phyloP scores from a whole-genome alignment of 1,140 invertebrate genomes.

The Carcinoscorpius rotundicauda region DNA sequence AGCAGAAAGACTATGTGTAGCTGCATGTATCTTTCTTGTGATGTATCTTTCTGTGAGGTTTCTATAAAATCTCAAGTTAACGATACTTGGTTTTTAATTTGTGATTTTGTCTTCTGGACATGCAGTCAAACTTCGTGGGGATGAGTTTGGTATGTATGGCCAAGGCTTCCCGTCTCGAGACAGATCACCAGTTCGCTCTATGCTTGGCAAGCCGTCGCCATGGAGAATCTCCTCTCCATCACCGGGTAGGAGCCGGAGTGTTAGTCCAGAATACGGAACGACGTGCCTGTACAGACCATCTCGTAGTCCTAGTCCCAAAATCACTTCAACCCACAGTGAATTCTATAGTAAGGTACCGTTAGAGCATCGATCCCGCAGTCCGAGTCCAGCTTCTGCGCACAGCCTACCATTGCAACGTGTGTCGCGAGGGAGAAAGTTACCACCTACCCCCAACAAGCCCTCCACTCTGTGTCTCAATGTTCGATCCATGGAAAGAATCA shows the following conservation, averaged over 20 bases:
- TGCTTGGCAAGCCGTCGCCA: slow-evolving; percentile 1
- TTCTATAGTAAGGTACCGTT: slow-evolving; percentile 40
- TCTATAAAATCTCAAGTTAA: no score
- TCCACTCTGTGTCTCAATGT: slow-evolving; percentile 49
- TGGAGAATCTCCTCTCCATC: slow-evolving; percentile 11
- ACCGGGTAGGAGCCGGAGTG: slow-evolving; percentile 18
- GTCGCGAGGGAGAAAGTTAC: slow-evolving; percentile 58
- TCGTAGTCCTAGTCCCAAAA: slow-evolving; percentile 45
- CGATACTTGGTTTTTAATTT: no score
- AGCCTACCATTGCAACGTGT: slow-evolving; percentile 38
- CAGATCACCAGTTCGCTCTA: slow-evolving; percentile 12
- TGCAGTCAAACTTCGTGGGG: slow-evolving; percentile 21
- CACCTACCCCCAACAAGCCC: slow-evolving; percentile 80
- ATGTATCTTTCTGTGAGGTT: no score
- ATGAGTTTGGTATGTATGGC: slow-evolving; percentile 18
- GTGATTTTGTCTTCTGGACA: no score
- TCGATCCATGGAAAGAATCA: slow-evolving; percentile 29
- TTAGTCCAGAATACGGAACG: slow-evolving; percentile 22
- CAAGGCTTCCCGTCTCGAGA: slow-evolving; percentile 15
- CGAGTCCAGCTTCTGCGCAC: slow-evolving; percentile 29
- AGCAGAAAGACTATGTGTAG: no score
- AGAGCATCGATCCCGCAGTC: slow-evolving; percentile 37
- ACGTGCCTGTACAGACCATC: slow-evolving; percentile 44
- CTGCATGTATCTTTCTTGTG: no score
- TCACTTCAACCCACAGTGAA: slow-evolving; percentile 27